Percentiles rank a stretch among this genome's conserved stretches.
phyloP scores from a whole-genome alignment of 2,888 invertebrate species.

The Melanchra persicariae region DNA sequence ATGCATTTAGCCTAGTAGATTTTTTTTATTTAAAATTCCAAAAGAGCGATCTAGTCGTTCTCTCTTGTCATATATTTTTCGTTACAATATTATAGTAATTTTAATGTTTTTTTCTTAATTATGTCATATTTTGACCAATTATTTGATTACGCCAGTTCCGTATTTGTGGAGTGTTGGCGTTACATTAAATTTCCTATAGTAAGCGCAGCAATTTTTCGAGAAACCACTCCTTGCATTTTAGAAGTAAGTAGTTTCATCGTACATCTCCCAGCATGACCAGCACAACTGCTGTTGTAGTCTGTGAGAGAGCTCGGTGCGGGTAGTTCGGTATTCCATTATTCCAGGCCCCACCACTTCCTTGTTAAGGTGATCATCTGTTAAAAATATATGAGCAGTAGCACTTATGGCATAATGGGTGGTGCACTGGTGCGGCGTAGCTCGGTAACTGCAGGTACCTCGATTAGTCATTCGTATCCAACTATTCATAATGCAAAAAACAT shows the following conservation, averaged over 20 bases:
- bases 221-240: slow-evolving; percentile 77
- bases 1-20: slow-evolving; percentile 78
- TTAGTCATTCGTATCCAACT: background rate
- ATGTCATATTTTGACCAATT: slow-evolving; percentile 85
- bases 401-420: background rate
- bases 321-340: background rate
- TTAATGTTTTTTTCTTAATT: slow-evolving; percentile 82
- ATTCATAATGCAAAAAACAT: background rate
- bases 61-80: slow-evolving; percentile 73
- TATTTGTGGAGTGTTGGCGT: slow-evolving; percentile 64
- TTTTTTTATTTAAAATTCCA: slow-evolving; percentile 75
- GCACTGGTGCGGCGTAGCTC: background rate
- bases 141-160: slow-evolving; percentile 71
- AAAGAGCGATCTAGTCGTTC: slow-evolving; percentile 79
- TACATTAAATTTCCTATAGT: slow-evolving; percentile 74
- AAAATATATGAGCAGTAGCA: background rate
- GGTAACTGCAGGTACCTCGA: background rate
- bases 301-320: background rate
- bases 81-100: slow-evolving; percentile 68
- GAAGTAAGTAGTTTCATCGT: slow-evolving; percentile 74
- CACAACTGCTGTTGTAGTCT: background rate
- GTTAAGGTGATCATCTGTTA: background rate
- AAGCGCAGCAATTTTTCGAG: slow-evolving; percentile 76
- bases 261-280: background rate
- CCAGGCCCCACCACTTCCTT: background rate